These are phyloP conservation scores for Nycteola revayana DNA, from an alignment of 2,888 invertebrate genomes.

Conservation along the genomic window DNA sequence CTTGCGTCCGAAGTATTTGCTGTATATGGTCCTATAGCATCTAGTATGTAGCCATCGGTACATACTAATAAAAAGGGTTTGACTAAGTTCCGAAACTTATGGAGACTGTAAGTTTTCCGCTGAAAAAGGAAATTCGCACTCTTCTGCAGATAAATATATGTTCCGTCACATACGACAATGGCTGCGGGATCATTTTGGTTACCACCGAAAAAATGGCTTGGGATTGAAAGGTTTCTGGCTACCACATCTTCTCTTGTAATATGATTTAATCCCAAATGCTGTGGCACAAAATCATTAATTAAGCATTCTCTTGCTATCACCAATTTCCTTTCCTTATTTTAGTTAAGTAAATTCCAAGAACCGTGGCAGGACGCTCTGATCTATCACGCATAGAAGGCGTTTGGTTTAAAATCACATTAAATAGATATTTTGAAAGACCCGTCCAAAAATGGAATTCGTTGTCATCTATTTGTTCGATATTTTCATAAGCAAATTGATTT, in stretches of 20 bases:
- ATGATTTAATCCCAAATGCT: slow-evolving; percentile 14
- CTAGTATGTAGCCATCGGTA: slow-evolving; percentile 10
- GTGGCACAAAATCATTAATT: slow-evolving; percentile 13
- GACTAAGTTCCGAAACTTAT: slow-evolving; percentile 8
- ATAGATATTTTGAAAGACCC: slow-evolving; percentile 15
- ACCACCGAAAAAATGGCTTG: slow-evolving; percentile 5
- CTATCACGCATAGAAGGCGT: slow-evolving; percentile 13
- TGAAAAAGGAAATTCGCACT: slow-evolving; percentile 20
- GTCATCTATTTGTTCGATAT: slow-evolving; percentile 16
- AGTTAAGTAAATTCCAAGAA: slow-evolving; percentile 9
- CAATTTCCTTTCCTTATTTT: slow-evolving; percentile 61
- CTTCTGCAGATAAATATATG: slow-evolving; percentile 19
- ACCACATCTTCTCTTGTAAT: slow-evolving; percentile 13
- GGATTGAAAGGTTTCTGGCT: slow-evolving; percentile 11
- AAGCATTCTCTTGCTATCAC: slow-evolving; percentile 27
- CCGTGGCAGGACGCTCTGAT: slow-evolving; percentile 12
- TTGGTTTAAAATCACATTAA: slow-evolving; percentile 12
- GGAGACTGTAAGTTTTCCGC: slow-evolving; percentile 13
- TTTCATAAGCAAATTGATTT: slow-evolving; percentile 12
- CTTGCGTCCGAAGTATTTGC: slow-evolving; percentile 9
- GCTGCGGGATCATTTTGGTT: slow-evolving; percentile 5
- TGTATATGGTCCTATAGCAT: slow-evolving; percentile 10
- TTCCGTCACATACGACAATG: slow-evolving; percentile 12
- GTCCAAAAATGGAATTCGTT: slow-evolving; percentile 16
- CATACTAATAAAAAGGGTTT: slow-evolving; percentile 12